These are phyloP conservation scores for Caiman crocodilus DNA, from an alignment of 2,797 vertebrate genomes.

Conservation along the genomic window DNA sequence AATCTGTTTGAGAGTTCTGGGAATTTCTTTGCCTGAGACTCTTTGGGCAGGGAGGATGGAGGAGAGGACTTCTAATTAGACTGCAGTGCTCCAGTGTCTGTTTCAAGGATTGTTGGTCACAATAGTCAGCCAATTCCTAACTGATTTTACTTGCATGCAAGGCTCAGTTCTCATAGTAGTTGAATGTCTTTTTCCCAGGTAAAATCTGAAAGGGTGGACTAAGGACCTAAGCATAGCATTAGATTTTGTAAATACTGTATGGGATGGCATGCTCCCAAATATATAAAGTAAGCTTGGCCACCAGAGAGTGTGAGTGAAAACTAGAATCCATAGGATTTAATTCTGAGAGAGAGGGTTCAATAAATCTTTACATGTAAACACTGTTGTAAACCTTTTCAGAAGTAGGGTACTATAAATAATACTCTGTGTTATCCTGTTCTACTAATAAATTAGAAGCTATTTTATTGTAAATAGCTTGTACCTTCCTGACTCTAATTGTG, in stretches of 20 bases:
- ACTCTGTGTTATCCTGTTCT: background rate
- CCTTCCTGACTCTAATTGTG: background rate
- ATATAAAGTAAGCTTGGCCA: background rate
- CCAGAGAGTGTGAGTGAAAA: background rate
- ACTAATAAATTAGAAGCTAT: too few species aligned
- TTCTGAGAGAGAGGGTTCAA: background rate
- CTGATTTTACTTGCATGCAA: background rate
- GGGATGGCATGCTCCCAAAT: background rate
- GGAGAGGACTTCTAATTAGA: background rate
- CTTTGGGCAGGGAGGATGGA: background rate
- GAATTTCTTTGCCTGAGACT: background rate
- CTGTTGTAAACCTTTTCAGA: background rate
- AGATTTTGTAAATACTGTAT: background rate
- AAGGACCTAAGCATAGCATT: background rate
- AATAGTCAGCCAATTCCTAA: background rate
- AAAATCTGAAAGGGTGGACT: background rate
- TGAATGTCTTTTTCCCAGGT: background rate
- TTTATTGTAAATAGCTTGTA: background rate
- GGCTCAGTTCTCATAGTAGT: background rate
- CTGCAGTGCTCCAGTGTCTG: background rate
- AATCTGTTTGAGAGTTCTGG: background rate
- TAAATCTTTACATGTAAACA: background rate
- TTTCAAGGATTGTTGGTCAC: background rate
- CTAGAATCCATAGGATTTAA: background rate
- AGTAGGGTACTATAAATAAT: background rate